Evolutionary conservation across 2,888 invertebrate genomes (phyloP).

Genomic region (Mystacides longicornis): DNA sequence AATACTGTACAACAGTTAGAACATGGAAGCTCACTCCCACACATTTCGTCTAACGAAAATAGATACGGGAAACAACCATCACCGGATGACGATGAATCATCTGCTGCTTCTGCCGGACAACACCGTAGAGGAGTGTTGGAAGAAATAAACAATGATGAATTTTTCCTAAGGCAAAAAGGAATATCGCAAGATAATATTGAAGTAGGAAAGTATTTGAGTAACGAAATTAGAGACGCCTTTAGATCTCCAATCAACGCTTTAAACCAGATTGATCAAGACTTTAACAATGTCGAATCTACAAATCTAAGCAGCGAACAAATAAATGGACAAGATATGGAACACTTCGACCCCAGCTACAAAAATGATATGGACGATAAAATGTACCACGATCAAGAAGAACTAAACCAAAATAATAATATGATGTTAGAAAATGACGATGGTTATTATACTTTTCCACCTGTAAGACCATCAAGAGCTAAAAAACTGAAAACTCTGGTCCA

Average conservation of each 20-base stretch:
- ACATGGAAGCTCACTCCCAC: conserved; percentile 34
- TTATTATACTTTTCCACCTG: conserved; percentile 49
- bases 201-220: conserved; percentile 67
- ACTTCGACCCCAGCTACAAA: conserved; percentile 25
- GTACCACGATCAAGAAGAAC: conserved; percentile 17
- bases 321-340: conserved; percentile 35
- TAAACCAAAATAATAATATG: conserved; percentile 13
- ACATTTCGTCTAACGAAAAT: conserved; percentile 33
- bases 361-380: conserved; percentile 27
- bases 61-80: conserved; percentile 4
- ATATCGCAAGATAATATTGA: conserved; percentile 77
- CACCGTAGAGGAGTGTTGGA: conserved; percentile 63
- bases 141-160: conserved; percentile 82
- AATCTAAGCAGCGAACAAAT: conserved; percentile 35
- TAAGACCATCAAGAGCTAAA: conserved; percentile 50
- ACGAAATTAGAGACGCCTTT: conserved; percentile 74
- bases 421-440: conserved; percentile 42
- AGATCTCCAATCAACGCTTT: conserved; percentile 59
- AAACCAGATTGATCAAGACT: conserved; percentile 42
- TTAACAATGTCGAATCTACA: conserved; percentile 36
- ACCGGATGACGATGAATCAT: conserved; percentile 48
- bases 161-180: conserved; percentile 74
- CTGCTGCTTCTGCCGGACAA: conserved; percentile 51
- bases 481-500: conserved; percentile 40
- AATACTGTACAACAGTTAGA: conserved; percentile 21